Evolutionary conservation across 2,797 vertebrate genomes (phyloP).

Genomic region (Lepidocolaptes lacrymiger): DNA sequence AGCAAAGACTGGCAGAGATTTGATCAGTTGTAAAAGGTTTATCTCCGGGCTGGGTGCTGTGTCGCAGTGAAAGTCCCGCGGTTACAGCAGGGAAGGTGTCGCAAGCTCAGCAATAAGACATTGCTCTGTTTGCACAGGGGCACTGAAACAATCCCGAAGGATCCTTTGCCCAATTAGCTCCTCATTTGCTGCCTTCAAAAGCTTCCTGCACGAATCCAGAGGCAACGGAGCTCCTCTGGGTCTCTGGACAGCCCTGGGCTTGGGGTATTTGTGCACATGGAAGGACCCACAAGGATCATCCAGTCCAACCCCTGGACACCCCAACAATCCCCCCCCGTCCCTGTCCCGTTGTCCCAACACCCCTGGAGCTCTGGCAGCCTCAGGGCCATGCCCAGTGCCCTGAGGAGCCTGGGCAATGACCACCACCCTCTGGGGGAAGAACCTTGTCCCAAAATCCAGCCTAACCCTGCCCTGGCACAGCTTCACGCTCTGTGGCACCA

Average conservation of each 20-base stretch:
- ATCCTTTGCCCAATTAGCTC: background rate
- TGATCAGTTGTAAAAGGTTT: background rate
- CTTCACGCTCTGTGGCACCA: too few species aligned
- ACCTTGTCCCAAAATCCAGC: background rate
- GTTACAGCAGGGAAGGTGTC: background rate
- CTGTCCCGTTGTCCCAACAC: too few species aligned
- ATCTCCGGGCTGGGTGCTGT: background rate
- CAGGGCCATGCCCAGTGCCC: too few species aligned
- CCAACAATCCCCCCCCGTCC: too few species aligned
- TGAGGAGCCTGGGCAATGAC: background rate
- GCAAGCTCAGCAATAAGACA: background rate
- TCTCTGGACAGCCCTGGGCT: background rate
- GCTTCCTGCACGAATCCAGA: background rate
- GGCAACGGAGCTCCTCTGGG: background rate
- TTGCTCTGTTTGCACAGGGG: background rate
- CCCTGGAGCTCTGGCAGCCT: background rate
- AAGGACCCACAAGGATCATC: background rate
- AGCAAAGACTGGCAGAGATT: background rate
- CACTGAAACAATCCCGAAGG: too few species aligned
- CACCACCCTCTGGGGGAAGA: background rate
- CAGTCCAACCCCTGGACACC: too few species aligned
- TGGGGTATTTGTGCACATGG: accelerated
- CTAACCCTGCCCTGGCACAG: too few species aligned
- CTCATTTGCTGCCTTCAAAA: background rate
- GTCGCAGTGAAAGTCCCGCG: background rate